These are phyloP conservation scores for Brachymystax lenok DNA, from an alignment of 2,797 vertebrate species.

Conservation along the genomic window DNA sequence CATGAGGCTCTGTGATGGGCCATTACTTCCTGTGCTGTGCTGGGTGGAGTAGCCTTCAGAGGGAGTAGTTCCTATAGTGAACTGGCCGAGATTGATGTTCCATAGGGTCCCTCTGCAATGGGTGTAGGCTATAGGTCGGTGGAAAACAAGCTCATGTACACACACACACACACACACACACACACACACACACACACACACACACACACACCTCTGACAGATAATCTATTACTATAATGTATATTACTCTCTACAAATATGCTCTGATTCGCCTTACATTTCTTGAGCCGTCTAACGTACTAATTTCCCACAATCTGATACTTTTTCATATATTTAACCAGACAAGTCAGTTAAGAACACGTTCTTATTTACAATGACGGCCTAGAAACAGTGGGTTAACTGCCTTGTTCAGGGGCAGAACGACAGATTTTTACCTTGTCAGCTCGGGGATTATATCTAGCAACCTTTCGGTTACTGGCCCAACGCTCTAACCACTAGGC, in stretches of 20 bases:
- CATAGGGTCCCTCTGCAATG: neutral
- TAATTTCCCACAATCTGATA: constrained; percentile 4
- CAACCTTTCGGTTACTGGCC: too few species aligned
- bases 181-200: constrained; percentile 12
- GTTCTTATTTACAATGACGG: too few species aligned
- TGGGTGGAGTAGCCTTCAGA: constrained; percentile 39
- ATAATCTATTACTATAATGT: too few species aligned
- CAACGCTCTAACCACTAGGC: too few species aligned
- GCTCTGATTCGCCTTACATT: neutral
- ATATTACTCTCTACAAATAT: too few species aligned
- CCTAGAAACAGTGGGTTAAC: too few species aligned
- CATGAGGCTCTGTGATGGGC: constrained; percentile 53
- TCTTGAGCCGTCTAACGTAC: constrained; percentile 35
- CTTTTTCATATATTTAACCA: too few species aligned
- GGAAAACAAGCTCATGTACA: neutral
- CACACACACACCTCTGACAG: constrained; percentile 15
- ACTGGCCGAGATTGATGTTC: neutral
- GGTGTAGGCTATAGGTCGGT: neutral
- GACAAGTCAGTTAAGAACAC: too few species aligned
- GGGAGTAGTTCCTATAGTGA: constrained; percentile 60
- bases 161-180: constrained; percentile 15
- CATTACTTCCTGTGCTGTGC: neutral
- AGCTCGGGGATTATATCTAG: too few species aligned
- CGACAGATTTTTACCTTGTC: too few species aligned
- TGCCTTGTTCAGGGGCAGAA: too few species aligned